Evolutionary conservation across 2,888 invertebrate species (phyloP), one percentile per base, ranked within the genome.

Genomic region (Bhutanitis thaidina): DNA sequence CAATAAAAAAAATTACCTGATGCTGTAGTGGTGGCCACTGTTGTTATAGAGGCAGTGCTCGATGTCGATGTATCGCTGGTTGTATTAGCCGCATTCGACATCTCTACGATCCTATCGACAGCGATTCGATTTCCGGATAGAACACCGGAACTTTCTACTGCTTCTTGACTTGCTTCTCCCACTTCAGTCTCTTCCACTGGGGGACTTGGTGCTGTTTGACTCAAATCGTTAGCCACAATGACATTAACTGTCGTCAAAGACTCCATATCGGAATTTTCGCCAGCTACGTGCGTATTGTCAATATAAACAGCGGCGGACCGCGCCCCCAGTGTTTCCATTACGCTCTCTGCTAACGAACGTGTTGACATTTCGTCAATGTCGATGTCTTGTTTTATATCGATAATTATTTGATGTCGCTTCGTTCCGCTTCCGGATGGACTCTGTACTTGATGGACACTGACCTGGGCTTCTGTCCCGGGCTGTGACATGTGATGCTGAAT

Each of bases 351-450:
- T n/a, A 90, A 43, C 0, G 87, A 87, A 1, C 89, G 65, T 0
- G 90, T 90, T 1, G 89, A 88, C 43, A 87, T 37, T 57, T 90
- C 89, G 58, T 89, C 86, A 15, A 90, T 89, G 52, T 89, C 90
- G 37, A 90, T 85, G 40, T 90, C 90, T 54, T 90, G 90, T 56
- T 90, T 90, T 8, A 90, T 90, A 52, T 90, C 90, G 32, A 90
- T 90, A 43, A 90, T 90, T 34, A 90, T 90, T 59, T 90, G 90
- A 51, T 90, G 90, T 0, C 87, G 70, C 53, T 89, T 89, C 9
- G 71, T 73, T 5, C 88, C 86, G 32, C 81, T 78, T 0, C 86
- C 87, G 0, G 81, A 68, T 0, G 86, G 78, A 16, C 74, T 79
- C 47, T 82, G 81, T 13, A 87, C 80, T 50, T 89, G 88, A 48